Conservation (phyloP, 2,797 vertebrate genomes). For the Streptopelia turtur region DNA sequence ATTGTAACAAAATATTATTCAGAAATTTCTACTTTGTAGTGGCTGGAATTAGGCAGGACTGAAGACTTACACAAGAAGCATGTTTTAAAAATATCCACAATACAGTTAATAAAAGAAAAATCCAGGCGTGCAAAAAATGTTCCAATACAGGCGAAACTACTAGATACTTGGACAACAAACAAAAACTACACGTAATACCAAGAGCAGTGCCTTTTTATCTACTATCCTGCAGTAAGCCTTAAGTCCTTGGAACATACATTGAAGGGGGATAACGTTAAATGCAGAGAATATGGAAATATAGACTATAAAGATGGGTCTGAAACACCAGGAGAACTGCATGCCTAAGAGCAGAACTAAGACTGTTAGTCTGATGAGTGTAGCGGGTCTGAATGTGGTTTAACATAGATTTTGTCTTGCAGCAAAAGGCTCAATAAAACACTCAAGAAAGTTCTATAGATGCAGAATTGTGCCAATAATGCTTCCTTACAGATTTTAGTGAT, state of each 20-base stretch:
- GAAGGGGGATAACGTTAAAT: not conserved
- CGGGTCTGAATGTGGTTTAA: not conserved
- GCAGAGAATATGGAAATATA: not conserved
- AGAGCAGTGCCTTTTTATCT: not conserved
- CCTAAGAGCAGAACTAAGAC: not conserved
- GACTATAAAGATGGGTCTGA: not conserved
- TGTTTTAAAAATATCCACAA: not conserved
- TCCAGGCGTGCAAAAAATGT: not conserved
- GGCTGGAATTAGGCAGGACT: not conserved
- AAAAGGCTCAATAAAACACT: not conserved
- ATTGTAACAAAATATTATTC: not conserved
- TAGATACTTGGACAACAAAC: not conserved
- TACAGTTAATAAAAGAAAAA: not conserved
- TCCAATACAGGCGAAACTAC: not conserved
- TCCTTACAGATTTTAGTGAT: not conserved
- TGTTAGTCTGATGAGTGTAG: not conserved
- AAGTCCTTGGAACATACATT: not conserved
- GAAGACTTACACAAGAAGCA: not conserved
- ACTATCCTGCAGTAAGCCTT: not conserved
- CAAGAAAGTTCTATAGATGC: not conserved
- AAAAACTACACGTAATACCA: not conserved
- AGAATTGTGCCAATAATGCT: not conserved
- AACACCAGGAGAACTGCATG: not conserved
- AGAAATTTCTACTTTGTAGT: not conserved
- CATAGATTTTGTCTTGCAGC: not conserved